A percentile compares a stretch with the other conserved stretches of the same genome.
These are phyloP conservation scores for Branchellion lobata DNA, from an alignment of 2,888 invertebrate genomes.

Conservation along the genomic window DNA sequence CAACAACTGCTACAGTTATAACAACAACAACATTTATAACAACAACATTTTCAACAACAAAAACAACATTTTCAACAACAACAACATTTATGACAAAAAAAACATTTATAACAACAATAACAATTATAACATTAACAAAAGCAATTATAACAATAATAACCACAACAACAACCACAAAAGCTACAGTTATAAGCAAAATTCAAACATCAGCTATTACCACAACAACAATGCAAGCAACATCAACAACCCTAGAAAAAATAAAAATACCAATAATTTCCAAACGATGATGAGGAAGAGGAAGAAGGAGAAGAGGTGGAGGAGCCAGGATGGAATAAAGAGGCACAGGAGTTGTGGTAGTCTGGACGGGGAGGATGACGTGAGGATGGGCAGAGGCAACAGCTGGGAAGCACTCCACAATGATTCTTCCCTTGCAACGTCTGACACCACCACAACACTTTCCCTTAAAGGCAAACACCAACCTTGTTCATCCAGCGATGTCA, in stretches of 20 bases:
- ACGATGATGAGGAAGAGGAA: neutral
- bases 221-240: neutral
- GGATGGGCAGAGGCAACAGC: no score
- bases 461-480: no score
- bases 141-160: neutral
- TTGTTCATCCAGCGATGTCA: no score
- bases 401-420: no score
- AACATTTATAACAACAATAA: slow-evolving; percentile 8
- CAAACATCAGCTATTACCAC: neutral
- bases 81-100: neutral
- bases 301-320: no score
- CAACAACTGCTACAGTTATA: no score
- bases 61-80: slow-evolving; percentile 13
- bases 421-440: neutral
- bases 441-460: neutral
- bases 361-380: no score
- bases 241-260: neutral
- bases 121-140: neutral
- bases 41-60: neutral
- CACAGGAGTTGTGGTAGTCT: no score
- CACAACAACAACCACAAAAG: neutral
- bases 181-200: neutral
- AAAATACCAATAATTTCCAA: neutral
- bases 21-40: no score
- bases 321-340: no score